These are phyloP conservation scores for Australoheros scitulus DNA, from an alignment of 2,113 vertebrate species.

Conservation along the genomic window DNA sequence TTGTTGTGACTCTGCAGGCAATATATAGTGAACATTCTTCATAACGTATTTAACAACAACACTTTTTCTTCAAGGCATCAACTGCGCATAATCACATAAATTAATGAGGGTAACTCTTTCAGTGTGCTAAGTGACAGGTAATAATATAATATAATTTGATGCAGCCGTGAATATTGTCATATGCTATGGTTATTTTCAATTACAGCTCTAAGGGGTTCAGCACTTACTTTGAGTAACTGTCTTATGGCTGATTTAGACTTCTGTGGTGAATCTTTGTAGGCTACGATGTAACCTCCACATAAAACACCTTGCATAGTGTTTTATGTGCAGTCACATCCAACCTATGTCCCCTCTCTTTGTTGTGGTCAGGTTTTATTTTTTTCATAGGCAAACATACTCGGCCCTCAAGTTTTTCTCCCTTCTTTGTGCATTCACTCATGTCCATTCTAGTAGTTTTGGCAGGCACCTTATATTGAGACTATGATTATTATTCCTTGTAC, in stretches of 20 bases:
- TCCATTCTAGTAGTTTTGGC: no score
- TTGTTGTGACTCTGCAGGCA: not conserved
- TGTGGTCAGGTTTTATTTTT: not conserved
- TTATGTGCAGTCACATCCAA: not conserved
- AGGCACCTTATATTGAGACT: no score
- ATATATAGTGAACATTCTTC: not conserved
- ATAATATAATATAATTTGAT: not conserved
- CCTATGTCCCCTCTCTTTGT: not conserved
- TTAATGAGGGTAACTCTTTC: not conserved
- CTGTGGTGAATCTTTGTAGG: not conserved
- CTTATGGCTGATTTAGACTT: rapidly evolving
- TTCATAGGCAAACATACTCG: not conserved
- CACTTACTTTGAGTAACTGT: not conserved
- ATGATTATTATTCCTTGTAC: no score
- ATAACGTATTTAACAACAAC: no score
- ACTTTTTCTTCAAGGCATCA: not conserved
- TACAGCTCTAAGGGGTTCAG: rapidly evolving
- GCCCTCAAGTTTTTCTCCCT: not conserved
- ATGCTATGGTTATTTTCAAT: not conserved
- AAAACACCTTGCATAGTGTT: rapidly evolving
- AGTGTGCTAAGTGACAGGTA: not conserved
- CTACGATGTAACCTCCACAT: not conserved
- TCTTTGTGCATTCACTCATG: not conserved
- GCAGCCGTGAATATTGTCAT: not conserved
- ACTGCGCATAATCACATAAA: not conserved